Evolutionary conservation across 2,797 vertebrate genomes (phyloP), one percentile per base, ranked within the genome.

Genomic region (Carapus acus): DNA sequence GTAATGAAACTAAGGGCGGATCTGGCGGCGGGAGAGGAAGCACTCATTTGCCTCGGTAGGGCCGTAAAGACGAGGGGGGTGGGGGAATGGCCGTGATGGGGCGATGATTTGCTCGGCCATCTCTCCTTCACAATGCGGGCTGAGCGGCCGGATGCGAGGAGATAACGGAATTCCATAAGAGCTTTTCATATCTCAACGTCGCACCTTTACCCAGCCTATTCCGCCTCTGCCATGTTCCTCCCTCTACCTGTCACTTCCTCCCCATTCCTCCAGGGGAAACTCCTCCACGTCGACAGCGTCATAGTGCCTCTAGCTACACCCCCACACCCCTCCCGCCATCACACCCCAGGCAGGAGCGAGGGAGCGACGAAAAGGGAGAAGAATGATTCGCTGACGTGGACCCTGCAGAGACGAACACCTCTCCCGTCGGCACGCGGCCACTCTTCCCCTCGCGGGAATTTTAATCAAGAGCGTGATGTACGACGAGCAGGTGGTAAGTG

Each of bases 401-500:
- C 4, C 73, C 44, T 49, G 16, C 64, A 75, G 71, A n/a, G n/a
- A n/a, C n/a, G n/a, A 79, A 76, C 55, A 66, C 77, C 73, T 82
- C 24, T 79, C 73, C 73, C 82, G 81, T 82, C 81, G 72, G 75
- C 8, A 65, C 64, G n/a, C 16, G 67, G 71, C 78, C 80, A 84
- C 85, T 84, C 82, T 82, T 82, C 83, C 85, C 85, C 83, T 75
- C 60, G 59, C 64, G 71, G 74, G 68, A 54, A 50, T 75, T 78
- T 78, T 83, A 68, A 77, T 75, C 73, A 9, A 5, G 79, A 76
- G 81, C 74, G 82, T 83, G 83, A 86, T 86, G 81, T 83, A 80
- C 79, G 79, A 78, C 58, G 58, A 83, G 79, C 83, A 86, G 84
- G 84, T 86, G 84, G 83, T n/a, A n/a, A n/a, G n/a, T n/a, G n/a